Base-by-base conservation (phyloP, 2,888 invertebrate species). In the Drosophila flavopinicola region DNA sequence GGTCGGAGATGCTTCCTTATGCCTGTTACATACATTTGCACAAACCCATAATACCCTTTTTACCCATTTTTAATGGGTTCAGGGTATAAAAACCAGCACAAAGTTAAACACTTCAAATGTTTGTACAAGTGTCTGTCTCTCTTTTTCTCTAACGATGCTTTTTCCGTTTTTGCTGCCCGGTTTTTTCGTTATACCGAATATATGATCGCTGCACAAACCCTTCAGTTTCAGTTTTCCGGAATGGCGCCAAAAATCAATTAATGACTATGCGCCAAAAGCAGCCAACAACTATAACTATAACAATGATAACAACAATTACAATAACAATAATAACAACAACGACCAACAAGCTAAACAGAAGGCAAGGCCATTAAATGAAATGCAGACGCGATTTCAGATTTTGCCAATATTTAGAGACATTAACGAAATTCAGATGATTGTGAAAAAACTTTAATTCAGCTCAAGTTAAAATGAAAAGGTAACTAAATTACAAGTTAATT, bases 31-130 rank as follows among this genome's bases (percentile, higher is more conserved):
- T n/a, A n/a, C n/a, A n/a, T n/a, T n/a, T n/a, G n/a, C n/a, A n/a
- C n/a, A n/a, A n/a, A n/a, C n/a, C n/a, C n/a, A n/a, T n/a, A n/a
- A n/a, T n/a, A n/a, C n/a, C n/a, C n/a, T n/a, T n/a, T n/a, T n/a
- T n/a, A n/a, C n/a, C n/a, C n/a, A n/a, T n/a, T n/a, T n/a, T n/a
- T n/a, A n/a, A n/a, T n/a, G n/a, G n/a, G n/a, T n/a, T n/a, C n/a
- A n/a, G n/a, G n/a, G n/a, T n/a, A n/a, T n/a, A n/a, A 52, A 58
- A 51, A 20, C 25, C 33, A 49, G 38, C 49, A 58, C n/a, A 77
- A 64, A 65, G 51, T 78, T 53, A 52, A 57, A 39, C 66, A 59
- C 56, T 70, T 39, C 60, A 79, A 65, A 58, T 82, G 47, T 66
- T 68, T 66, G 44, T 39, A 68, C 63, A 66, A 58, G 29, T 51